phyloP scores from a whole-genome alignment of 2,888 invertebrate genomes.

The Lepeophtheirus nordmannii region DNA sequence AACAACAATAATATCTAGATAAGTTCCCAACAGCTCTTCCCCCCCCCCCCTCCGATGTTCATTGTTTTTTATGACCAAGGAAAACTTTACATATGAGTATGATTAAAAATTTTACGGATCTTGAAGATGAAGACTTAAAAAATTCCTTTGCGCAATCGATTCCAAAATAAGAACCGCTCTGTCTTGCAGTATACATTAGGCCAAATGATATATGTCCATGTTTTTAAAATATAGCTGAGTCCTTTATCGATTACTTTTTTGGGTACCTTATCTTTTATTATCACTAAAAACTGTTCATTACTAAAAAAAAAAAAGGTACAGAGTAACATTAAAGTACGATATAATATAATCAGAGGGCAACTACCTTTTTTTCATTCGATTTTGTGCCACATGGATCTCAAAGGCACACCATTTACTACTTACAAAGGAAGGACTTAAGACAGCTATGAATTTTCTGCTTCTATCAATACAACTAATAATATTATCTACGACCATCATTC shows the following conservation, averaged over 20 bases:
- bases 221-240: not conserved
- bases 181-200: not conserved
- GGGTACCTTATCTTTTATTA: not conserved
- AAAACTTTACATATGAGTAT: too few relatives aligned
- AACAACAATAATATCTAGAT: too few relatives aligned
- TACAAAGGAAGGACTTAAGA: slow-evolving; percentile 36
- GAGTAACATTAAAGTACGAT: too few relatives aligned
- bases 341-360: too few relatives aligned
- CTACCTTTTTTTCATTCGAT: not conserved
- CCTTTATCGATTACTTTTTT: not conserved
- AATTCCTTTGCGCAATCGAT: too few relatives aligned
- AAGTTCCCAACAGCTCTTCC: too few relatives aligned
- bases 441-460: slow-evolving; percentile 34
- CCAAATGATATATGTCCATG: slow-evolving; percentile 13
- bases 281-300: not conserved
- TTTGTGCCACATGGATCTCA: slow-evolving; percentile 34
- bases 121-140: too few relatives aligned
- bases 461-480: slow-evolving; percentile 34
- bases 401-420: slow-evolving; percentile 36
- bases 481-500: slow-evolving; percentile 33
- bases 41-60: too few relatives aligned
- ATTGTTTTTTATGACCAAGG: too few relatives aligned
- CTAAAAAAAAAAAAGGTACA: too few relatives aligned
- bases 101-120: too few relatives aligned
- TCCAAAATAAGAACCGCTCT: too few relatives aligned